Evolutionary conservation across 2,113 vertebrate genomes (phyloP).

Genomic region (Centropus unirufus): DNA sequence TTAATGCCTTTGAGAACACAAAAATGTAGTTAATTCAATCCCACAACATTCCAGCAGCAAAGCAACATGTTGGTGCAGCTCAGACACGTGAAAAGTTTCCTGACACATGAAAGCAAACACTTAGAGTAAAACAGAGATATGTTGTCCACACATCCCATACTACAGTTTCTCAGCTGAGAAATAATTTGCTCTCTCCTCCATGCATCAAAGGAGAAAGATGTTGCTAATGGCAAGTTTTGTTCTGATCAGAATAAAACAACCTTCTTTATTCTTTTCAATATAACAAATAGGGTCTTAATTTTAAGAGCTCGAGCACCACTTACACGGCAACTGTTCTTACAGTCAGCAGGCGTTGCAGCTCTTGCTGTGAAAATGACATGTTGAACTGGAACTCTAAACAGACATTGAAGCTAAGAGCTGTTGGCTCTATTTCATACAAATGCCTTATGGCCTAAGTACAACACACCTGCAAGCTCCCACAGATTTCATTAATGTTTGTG

Average conservation of each 20-base stretch:
- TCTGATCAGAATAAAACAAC: neutral
- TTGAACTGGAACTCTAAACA: neutral
- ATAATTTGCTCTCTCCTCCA: neutral
- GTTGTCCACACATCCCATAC: neutral
- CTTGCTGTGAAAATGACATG: constrained; percentile 3
- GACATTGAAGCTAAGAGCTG: neutral
- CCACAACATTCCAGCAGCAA: neutral
- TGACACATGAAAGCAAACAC: neutral
- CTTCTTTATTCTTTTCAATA: neutral
- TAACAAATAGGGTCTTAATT: neutral
- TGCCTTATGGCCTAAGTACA: neutral
- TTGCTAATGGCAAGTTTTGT: neutral
- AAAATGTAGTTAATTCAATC: neutral
- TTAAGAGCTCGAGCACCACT: neutral
- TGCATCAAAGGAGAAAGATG: neutral
- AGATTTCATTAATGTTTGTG: neutral
- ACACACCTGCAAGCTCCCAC: constrained; percentile 28
- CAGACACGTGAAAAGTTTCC: neutral
- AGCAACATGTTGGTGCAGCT: neutral
- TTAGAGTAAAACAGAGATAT: neutral
- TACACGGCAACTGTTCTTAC: neutral
- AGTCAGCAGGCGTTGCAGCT: neutral
- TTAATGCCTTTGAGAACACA: neutral
- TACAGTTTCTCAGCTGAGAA: neutral
- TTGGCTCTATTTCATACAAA: constrained; percentile 22